These are phyloP conservation scores for Drosophila funebris DNA, from an alignment of 1,140 invertebrate species.

Conservation along the genomic window DNA sequence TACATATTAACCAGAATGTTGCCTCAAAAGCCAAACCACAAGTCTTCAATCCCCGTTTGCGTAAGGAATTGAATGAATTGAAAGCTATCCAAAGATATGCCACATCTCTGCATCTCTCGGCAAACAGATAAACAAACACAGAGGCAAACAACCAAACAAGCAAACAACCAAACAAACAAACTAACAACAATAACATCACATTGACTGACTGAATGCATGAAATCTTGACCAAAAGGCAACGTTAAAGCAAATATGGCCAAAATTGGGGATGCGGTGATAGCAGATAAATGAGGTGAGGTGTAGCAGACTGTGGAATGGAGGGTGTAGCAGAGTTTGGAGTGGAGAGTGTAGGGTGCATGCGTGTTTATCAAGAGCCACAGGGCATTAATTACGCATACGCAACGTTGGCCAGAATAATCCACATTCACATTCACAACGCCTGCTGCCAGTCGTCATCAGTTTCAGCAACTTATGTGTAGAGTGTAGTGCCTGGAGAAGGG, in stretches of 20 bases:
- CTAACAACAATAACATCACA: constrained; percentile 48
- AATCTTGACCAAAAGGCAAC: constrained; percentile 40
- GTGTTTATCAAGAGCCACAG: constrained; percentile 59
- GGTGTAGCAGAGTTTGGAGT: background rate
- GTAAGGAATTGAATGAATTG: background rate
- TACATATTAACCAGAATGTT: constrained; percentile 47
- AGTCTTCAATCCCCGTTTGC: background rate
- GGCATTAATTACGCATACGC: constrained; percentile 74
- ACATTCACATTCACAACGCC: constrained; percentile 14
- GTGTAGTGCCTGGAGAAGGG: background rate
- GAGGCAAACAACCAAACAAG: constrained; percentile 27
- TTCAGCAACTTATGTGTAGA: background rate
- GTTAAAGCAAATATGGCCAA: constrained; percentile 28
- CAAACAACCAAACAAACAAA: constrained; percentile 14
- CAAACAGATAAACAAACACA: constrained; percentile 21
- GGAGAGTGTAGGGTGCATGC: constrained; percentile 1
- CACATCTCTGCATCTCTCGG: constrained; percentile 1
- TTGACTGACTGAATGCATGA: constrained; percentile 26
- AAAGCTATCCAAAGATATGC: constrained; percentile 8
- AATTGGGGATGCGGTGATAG: background rate
- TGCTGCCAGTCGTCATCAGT: constrained; percentile 16
- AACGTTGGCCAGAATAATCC: constrained; percentile 40
- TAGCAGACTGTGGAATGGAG: background rate
- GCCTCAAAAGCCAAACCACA: constrained; percentile 3
- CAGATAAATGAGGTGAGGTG: background rate